Evolutionary conservation across 2,888 invertebrate genomes (phyloP).

Genomic region (Alviniconcha strummeri): DNA sequence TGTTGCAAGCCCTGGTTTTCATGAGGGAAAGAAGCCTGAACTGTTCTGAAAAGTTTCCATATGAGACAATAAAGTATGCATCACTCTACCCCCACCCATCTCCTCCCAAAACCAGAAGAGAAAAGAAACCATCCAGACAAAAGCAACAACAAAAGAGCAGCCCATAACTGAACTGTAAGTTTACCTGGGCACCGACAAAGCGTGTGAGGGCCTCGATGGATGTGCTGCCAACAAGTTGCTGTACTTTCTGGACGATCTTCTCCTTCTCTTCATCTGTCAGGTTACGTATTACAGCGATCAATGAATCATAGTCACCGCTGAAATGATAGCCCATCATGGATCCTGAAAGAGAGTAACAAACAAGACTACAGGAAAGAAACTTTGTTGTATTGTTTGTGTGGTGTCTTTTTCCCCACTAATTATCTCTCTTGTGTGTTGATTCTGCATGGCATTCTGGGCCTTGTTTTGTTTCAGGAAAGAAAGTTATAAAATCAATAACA

Average conservation of each 20-base stretch:
- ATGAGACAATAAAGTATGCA: not conserved
- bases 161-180: too few species aligned
- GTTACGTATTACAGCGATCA: conserved; percentile 59
- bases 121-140: not conserved
- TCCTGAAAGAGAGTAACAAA: conserved; percentile 43
- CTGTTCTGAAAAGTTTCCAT: not conserved
- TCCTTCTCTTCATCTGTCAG: conserved; percentile 62
- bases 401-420: too few species aligned
- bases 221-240: conserved; percentile 65
- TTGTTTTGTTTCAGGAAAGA: too few species aligned
- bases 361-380: not conserved
- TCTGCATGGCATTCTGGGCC: too few species aligned
- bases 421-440: too few species aligned
- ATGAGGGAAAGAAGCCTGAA: not conserved
- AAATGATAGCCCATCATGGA: conserved; percentile 59
- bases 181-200: conserved; percentile 60
- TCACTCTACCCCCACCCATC: too few species aligned
- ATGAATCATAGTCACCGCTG: conserved; percentile 63
- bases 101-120: not conserved
- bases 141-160: not conserved
- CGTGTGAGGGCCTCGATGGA: conserved; percentile 61
- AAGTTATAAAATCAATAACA: too few species aligned
- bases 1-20: not conserved
- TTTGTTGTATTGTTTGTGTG: too few species aligned
- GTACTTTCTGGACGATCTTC: conserved; percentile 59